Conservation (phyloP, 2,888 invertebrate genomes). For the Mythimna ferrago region DNA sequence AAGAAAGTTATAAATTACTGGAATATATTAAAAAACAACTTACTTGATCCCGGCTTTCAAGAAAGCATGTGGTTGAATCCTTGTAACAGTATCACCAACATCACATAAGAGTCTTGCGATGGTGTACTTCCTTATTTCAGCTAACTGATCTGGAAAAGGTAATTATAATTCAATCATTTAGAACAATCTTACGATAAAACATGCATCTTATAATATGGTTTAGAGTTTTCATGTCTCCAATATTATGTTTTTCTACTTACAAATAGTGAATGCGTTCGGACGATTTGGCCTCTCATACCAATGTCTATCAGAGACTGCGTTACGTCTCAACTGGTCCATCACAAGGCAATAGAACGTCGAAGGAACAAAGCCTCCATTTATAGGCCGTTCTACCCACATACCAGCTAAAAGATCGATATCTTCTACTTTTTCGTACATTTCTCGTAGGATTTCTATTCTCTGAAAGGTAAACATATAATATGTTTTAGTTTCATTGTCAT, state of each 20-base stretch:
- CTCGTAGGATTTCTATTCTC: slow-evolving; percentile 75
- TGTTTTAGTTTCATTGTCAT: too few relatives aligned
- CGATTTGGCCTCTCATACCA: slow-evolving; percentile 91
- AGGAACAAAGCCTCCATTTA: slow-evolving; percentile 96
- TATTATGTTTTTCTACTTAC: slow-evolving; percentile 54
- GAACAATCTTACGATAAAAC: neutral
- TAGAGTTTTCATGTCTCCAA: neutral
- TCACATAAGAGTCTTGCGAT: slow-evolving; percentile 73
- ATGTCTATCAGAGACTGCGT: slow-evolving; percentile 95
- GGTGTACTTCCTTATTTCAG: slow-evolving; percentile 70
- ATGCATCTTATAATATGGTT: neutral
- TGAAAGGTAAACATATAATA: slow-evolving; percentile 52
- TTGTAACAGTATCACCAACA: slow-evolving; percentile 72
- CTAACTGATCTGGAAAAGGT: slow-evolving; percentile 70
- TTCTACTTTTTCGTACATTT: slow-evolving; percentile 90
- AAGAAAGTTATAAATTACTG: too few relatives aligned
- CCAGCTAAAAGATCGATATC: slow-evolving; percentile 97
- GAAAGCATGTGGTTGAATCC: slow-evolving; percentile 74
- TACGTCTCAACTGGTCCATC: slow-evolving; percentile 95
- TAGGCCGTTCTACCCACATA: slow-evolving; percentile 95
- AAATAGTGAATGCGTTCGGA: slow-evolving; percentile 76
- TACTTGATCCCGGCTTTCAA: slow-evolving; percentile 69
- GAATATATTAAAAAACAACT: slow-evolving; percentile 10
- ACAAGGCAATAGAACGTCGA: slow-evolving; percentile 97
- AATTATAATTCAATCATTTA: neutral